A percentile compares a stretch with the other conserved stretches of the same genome.
Evolutionary conservation across 2,797 vertebrate genomes (phyloP).

Genomic region (Girardinus metallicus): DNA sequence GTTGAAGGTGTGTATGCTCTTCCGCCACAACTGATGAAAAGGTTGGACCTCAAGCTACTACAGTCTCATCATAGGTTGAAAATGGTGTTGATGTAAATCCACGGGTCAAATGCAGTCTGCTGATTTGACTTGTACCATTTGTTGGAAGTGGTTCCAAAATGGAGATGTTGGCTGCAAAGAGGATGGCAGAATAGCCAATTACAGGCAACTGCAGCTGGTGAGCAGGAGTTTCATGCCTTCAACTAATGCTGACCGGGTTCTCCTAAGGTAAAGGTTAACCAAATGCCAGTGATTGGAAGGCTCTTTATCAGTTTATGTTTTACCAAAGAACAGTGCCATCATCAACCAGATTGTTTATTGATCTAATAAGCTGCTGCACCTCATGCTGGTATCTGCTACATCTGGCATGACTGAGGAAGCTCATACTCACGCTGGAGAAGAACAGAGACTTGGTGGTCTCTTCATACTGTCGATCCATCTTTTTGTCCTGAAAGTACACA

Average conservation of each 20-base stretch:
- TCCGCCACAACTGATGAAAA: no score
- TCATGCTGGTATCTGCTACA: neutral
- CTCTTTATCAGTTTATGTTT: neutral
- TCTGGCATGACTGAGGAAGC: neutral
- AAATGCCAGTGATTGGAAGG: neutral
- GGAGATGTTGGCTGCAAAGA: neutral
- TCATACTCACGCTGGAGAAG: constrained; percentile 89
- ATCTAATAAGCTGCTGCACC: neutral
- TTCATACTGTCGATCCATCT: constrained; percentile 91
- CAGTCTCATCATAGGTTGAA: no score
- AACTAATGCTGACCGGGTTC: neutral
- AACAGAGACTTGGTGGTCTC: constrained; percentile 89
- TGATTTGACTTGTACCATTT: no score
- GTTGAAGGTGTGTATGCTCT: no score
- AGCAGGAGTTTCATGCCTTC: neutral
- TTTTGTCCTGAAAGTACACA: constrained; percentile 87
- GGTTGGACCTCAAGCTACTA: no score
- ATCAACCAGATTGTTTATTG: neutral
- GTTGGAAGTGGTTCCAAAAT: neutral
- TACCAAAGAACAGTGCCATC: neutral
- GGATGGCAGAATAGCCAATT: neutral
- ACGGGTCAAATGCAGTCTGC: no score
- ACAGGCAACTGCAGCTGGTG: neutral
- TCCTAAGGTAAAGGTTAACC: neutral
- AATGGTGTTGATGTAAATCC: no score